Base-by-base conservation (phyloP, 2,888 invertebrate species). In the Tromatobia lineatoria region DNA sequence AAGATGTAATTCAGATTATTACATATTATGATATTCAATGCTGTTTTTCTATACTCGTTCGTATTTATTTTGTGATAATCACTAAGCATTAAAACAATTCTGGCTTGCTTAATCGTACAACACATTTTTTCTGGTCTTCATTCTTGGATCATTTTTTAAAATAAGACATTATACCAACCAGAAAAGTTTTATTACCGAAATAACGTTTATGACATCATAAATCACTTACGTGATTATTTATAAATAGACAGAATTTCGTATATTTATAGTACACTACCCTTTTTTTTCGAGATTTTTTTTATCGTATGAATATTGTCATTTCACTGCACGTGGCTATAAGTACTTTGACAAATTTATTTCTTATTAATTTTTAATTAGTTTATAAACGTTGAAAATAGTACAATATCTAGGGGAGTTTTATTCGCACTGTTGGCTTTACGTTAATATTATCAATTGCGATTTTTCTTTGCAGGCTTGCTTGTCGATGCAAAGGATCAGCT, bases 401-500 rank as follows among this genome's bases (percentile, higher is more conserved):
- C 38, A 10, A 38, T 8, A 38, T 38, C 38, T 10, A 29, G 38
- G 38, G 10, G 38, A 10, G 6, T 38, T 10, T 1, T 8, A 38
- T 38, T 38, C 7, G 7, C 34, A 3, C 8, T 54, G 23, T 54
- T 54, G 6, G 8, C 25, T 2, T 57, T 38, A 23, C 1, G 20
- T n/a, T 18, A 20, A 23, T 15, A 23, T n/a, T 15, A 20, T 15
- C 34, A 70, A n/a, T 23, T 38, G 38, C 20, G 20, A 13, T 20
- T 54, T 6, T 23, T 6, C 10, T 10, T 23, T 23, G 20, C n/a
- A 50, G 50, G n/a, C 7, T 38, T 20, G 52, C 34, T 38, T 23
- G 23, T 45, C 10, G 42, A 57, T 71, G 42, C 42, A 25, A 59
- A 73, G 29, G 18, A 61, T 61, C 6, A 11, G 45, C 18, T 67